Evolutionary conservation across 64 coral and sea anemone genomes (phyloP).

Genomic region (Anthopleura sola): DNA sequence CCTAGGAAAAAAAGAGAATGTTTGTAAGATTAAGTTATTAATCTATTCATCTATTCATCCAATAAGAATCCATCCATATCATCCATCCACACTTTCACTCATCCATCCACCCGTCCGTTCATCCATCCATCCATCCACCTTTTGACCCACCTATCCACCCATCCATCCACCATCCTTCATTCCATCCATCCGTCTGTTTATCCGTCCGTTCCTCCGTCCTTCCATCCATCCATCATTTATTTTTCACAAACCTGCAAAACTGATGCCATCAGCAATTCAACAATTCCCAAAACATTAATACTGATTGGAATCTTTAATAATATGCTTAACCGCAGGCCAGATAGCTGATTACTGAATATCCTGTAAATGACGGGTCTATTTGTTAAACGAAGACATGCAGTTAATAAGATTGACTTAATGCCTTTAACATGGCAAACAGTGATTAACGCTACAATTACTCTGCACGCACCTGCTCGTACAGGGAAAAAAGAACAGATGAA

Average conservation of each 20-base stretch:
- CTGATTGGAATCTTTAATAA: neutral
- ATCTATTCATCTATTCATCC: neutral
- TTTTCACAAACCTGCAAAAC: neutral
- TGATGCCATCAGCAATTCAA: no score
- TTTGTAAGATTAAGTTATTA: neutral
- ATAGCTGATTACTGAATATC: neutral
- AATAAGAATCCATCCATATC: no score
- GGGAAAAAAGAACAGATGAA: neutral
- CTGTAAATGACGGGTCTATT: neutral
- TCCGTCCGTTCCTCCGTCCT: neutral
- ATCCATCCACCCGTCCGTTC: neutral
- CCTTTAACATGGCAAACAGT: neutral
- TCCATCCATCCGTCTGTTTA: no score
- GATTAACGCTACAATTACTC: neutral
- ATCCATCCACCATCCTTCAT: no score
- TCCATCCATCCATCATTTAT: neutral
- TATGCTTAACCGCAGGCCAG: neutral
- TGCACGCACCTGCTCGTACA: neutral
- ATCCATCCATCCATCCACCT: neutral
- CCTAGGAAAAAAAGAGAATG: neutral
- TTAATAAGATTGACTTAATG: neutral
- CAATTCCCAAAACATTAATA: no score
- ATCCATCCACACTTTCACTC: neutral
- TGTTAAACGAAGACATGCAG: neutral
- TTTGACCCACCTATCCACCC: no score